Base-by-base conservation (phyloP, 2,797 vertebrate genomes). In the Anolis apletophallus region DNA sequence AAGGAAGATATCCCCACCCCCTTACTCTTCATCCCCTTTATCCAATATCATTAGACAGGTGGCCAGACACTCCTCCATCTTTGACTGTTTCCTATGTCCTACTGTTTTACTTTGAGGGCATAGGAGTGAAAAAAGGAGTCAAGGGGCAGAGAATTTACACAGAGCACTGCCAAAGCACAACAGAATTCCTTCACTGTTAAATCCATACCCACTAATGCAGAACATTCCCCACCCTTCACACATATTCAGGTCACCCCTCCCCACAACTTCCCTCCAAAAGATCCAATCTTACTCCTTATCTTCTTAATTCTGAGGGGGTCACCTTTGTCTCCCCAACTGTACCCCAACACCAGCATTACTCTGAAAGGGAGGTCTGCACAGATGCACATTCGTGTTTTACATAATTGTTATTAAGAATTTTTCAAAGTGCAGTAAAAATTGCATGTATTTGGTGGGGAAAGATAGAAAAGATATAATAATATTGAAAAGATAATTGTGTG, bases 31-130 rank as follows among this genome's bases (percentile, higher is more conserved):
- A 59, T 34, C 78, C 54, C 50, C 71, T 76, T 54, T 69, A 34
- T 16, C 21, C 54, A 61, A 40, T 55, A 55, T 21, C 50, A n/a
- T 79, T 29, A 52, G 68, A 50, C 80, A 86, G 80, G 73, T 78
- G 64, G 55, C 67, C 59, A 72, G 19, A 64, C 17, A 67, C 68
- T 61, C 26, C 75, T 81, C 74, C 80, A 78, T 79, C 52, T 83
- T 55, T 73, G 36, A 73, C 68, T 14, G 23, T 73, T 32, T 57
- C 54, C 29, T 59, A 0, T 9, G n/a, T 12, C 4, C 2, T 29
- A 13, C 29, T 17, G 3, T 26, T 78, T 72, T 61, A 16, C 36
- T 40, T 81, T 81, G 72, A 54, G 32, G 55, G 8, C 19, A 34
- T 29, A 19, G 12, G 1, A 11, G 0, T 4, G n/a, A 50, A n/a